A percentile compares a stretch with the other conserved stretches of the same genome.
phyloP scores from a whole-genome alignment of 2,113 vertebrate species.

The Chionomys nivalis region DNA sequence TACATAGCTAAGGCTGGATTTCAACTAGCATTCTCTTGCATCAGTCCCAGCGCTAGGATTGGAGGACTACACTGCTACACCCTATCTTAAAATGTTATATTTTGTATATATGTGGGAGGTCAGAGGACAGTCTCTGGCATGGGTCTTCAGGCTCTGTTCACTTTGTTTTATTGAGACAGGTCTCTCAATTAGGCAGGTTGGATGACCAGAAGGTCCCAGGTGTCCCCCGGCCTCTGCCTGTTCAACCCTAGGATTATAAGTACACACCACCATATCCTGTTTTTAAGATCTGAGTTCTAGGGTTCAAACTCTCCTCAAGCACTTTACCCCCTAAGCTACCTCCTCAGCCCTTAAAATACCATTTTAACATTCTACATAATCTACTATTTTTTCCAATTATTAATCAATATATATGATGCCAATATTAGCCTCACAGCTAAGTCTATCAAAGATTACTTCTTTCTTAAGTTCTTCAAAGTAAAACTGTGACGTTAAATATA shows the following conservation, averaged over 20 bases:
- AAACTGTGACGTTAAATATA: neutral
- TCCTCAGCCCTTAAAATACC: neutral
- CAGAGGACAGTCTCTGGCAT: neutral
- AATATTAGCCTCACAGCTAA: neutral
- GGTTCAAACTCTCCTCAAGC: neutral
- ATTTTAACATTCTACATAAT: neutral
- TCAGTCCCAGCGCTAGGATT: neutral
- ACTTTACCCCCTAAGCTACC: neutral
- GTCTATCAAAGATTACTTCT: constrained; percentile 12
- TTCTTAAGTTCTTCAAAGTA: neutral
- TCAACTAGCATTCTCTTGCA: neutral
- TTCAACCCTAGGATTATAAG: neutral
- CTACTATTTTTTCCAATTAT: constrained; percentile 42
- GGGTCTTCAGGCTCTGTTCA: neutral
- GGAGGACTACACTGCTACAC: neutral
- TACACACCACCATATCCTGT: no score
- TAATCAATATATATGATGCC: constrained; percentile 35
- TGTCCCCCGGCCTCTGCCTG: neutral
- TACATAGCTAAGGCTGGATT: neutral
- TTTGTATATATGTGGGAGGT: neutral
- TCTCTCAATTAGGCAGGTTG: neutral
- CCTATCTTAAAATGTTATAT: neutral
- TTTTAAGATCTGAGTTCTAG: neutral
- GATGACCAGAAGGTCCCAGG: neutral
- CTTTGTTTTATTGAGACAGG: neutral